Base-by-base conservation (phyloP, 2,888 invertebrate species). In the Eupithecia centaureata region DNA sequence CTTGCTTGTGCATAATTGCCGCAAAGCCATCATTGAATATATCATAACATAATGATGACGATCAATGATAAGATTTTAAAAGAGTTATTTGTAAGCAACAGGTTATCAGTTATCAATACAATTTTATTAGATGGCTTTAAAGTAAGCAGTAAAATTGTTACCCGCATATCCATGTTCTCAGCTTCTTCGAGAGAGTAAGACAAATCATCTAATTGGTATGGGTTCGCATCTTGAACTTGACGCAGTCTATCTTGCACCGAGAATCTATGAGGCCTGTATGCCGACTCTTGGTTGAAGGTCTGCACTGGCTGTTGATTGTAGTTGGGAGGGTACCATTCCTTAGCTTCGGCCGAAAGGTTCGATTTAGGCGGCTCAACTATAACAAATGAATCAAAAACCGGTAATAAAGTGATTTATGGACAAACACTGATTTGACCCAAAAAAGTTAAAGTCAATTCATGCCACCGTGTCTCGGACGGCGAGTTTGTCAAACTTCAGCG, bases 281-380 rank as follows among this genome's bases (percentile, higher is more conserved):
- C 82, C 63, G 88, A 84, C 60, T 92, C 91, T 42, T 83, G 78
- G 42, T 79, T 79, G 77, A 86, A 91, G 28, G 82, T 77, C 51
- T 84, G 85, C 63, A 77, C 83, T 27, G 83, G 78, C 74, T 89
- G 90, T 13, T 86, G 88, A 56, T 85, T 88, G 82, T 94, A 94
- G 77, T 93, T 94, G 25, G 93, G 89, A 62, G 95, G 95, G 77
- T 92, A 94, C 94, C 94, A 95, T 86, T 95, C 95, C 76, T 94
- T 93, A 30, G 95, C 95, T 65, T 94, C 94, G 18, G 92, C 94
- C 57, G 94, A 94, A 71, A 95, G 78, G 27, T 84, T 94, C 22
- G 93, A 94, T 77, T 90, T 92, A 25, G 90, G 82, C 73, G 86
- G 82, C 74, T 91, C 91, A 70, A 80, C 89, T 90, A 75, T 32